Base-by-base conservation (phyloP, 1,140 invertebrate genomes). In the Campoletis sonorensis region DNA sequence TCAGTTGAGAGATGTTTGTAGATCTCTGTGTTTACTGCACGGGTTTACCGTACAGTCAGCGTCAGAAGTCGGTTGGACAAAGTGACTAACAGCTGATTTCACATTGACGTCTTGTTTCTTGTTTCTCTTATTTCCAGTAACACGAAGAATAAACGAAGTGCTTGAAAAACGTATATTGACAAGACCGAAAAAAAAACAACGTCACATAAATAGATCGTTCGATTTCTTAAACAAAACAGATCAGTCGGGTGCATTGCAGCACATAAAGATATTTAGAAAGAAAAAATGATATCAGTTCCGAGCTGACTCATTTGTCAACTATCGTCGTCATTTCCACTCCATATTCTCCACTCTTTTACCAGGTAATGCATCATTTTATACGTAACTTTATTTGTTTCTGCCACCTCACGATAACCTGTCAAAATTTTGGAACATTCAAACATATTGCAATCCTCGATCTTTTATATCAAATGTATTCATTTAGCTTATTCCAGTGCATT, bases 51-150 rank as follows among this genome's bases (percentile, higher is more conserved):
- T n/a, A n/a, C n/a, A n/a, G n/a, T n/a, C n/a, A n/a, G n/a, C n/a
- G n/a, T n/a, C n/a, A n/a, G n/a, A n/a, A n/a, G n/a, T n/a, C n/a
- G n/a, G n/a, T n/a, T 45, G 13, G 7, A 45, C 40, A 8, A 45
- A 54, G n/a, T n/a, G 51, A 16, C 33, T 30, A 71, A 71, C 68
- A 71, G 68, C 68, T 71, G 68, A 71, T 71, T 30, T 71, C 68
- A 37, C 33, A 37, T 30, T 37, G 33, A 71, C 68, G 68, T 33
- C 68, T 37, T n/a, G 21, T 33, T 68, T 68, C 15, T 23, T 27
- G 4, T 68, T 68, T 26, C 21, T 15, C 67, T 70, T n/a, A 10
- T 71, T 71, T 30, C 30, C 27, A n/a, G 15, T 26, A 26, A 68
- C 27, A 30, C 26, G 64, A 13, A 45, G 3, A 23, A 30, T 45